These are phyloP conservation scores for Bombycilla garrulus DNA, from an alignment of 2,113 vertebrate species.

Conservation along the genomic window DNA sequence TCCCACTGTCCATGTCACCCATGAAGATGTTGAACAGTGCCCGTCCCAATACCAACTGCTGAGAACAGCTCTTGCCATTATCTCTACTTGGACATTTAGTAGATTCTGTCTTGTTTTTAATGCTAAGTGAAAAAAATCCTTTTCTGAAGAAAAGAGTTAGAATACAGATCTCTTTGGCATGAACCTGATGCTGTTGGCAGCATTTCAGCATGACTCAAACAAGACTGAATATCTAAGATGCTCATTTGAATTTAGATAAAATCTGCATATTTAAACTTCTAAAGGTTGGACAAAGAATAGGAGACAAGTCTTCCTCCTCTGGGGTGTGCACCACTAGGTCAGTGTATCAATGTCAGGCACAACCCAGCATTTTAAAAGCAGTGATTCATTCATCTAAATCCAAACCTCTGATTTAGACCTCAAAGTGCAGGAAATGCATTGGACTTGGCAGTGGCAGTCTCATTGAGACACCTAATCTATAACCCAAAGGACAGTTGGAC, in stretches of 20 bases:
- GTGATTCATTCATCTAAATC: neutral
- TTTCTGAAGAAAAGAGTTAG: neutral
- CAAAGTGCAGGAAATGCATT: neutral
- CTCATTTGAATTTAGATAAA: neutral
- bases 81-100: neutral
- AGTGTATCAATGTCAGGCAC: neutral
- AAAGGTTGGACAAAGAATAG: neutral
- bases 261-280: neutral
- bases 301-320: neutral
- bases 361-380: neutral
- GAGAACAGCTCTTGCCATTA: neutral
- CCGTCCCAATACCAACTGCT: neutral
- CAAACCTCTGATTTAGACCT: neutral
- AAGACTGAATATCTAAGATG: neutral
- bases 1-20: neutral
- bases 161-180: neutral
- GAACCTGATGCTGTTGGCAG: neutral
- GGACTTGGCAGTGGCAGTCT: neutral
- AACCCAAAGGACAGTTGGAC: neutral
- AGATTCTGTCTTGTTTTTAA: neutral
- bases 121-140: neutral
- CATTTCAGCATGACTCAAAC: neutral
- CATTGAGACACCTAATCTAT: neutral
- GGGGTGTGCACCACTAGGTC: neutral
- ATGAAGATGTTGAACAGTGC: neutral